Conservation (phyloP, 23 tunicate genomes). For the Styela clava region DNA sequence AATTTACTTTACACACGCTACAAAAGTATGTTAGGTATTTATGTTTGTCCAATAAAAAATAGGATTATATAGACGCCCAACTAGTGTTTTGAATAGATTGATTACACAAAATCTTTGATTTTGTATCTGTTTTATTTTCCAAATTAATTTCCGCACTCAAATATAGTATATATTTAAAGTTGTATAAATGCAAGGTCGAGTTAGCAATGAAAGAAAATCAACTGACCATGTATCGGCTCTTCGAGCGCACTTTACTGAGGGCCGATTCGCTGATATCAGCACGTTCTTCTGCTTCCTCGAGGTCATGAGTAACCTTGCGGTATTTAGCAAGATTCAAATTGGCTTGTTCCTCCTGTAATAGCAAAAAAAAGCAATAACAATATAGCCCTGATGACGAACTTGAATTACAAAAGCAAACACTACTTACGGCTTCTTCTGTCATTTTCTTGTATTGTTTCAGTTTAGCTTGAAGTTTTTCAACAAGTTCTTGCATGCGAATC, state of each 20-base stretch:
- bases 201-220: not conserved
- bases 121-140: too few relatives aligned
- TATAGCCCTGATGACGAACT: not conserved
- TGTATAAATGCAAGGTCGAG: too few relatives aligned
- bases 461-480: conserved; percentile 91
- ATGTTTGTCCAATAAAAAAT: too few relatives aligned
- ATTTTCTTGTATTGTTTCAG: conserved; percentile 97
- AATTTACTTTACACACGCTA: not conserved
- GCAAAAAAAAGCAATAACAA: not conserved
- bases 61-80: too few relatives aligned
- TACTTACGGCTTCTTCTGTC: conserved; percentile 94
- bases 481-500: conserved; percentile 89
- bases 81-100: too few relatives aligned
- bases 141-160: too few relatives aligned
- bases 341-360: conserved; percentile 91
- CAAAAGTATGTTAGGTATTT: not conserved
- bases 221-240: conserved; percentile 93
- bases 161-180: too few relatives aligned
- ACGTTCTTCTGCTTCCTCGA: conserved; percentile 98
- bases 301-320: conserved; percentile 91
- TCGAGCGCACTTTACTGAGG: conserved; percentile 94
- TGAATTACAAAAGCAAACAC: not conserved
- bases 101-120: too few relatives aligned
- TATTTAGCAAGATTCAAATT: conserved; percentile 85
- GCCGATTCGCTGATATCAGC: conserved; percentile 98